These are phyloP conservation scores for Agonum fuliginosum DNA, from an alignment of 2,888 invertebrate species.

Conservation along the genomic window DNA sequence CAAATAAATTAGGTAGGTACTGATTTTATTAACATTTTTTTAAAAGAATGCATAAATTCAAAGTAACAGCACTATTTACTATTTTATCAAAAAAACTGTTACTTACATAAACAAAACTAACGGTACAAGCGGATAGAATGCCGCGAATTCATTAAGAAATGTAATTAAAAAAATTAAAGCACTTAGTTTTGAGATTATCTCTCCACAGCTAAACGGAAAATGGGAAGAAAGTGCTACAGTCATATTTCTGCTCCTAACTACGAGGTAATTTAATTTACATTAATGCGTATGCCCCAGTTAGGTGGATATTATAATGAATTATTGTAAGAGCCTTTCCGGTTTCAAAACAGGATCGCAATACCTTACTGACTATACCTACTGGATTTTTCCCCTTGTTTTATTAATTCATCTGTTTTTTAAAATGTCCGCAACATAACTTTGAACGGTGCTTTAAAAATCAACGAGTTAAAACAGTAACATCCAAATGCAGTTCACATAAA, in stretches of 20 bases:
- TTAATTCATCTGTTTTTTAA: neutral
- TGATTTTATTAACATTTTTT: too few relatives aligned
- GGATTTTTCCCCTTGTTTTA: slow-evolving; percentile 5
- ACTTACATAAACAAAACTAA: too few relatives aligned
- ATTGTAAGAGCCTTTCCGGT: slow-evolving; percentile 19
- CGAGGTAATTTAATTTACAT: slow-evolving; percentile 57
- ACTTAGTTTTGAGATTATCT: slow-evolving; percentile 28
- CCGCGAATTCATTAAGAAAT: slow-evolving; percentile 40
- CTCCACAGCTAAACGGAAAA: slow-evolving; percentile 28
- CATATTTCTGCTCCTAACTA: slow-evolving; percentile 51
- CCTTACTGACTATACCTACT: neutral
- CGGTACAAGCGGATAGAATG: neutral
- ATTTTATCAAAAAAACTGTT: too few relatives aligned
- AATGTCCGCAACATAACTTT: neutral
- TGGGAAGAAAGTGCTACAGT: slow-evolving; percentile 56
- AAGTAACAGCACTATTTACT: too few relatives aligned
- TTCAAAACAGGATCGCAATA: slow-evolving; percentile 6
- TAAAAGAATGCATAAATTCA: too few relatives aligned
- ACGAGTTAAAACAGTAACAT: neutral
- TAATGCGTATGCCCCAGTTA: slow-evolving; percentile 49
- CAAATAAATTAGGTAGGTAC: too few relatives aligned
- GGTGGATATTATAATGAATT: slow-evolving; percentile 48
- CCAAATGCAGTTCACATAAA: neutral
- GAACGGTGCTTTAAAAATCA: neutral
- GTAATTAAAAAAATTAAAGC: slow-evolving; percentile 48